Conservation (phyloP, 2,113 vertebrate species). For the Pavo muticus region DNA sequence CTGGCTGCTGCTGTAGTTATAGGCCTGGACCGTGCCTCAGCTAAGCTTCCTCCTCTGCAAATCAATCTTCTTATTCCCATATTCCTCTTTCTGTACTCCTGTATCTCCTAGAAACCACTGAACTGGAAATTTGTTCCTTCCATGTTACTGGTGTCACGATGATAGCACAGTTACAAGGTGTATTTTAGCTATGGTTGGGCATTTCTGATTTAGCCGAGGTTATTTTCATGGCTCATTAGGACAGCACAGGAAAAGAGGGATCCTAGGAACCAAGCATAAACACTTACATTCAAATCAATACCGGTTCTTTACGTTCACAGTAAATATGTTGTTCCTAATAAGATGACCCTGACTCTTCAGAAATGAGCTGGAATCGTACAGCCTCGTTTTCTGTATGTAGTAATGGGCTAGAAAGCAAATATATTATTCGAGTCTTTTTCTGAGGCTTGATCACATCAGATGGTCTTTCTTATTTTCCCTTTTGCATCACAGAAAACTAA, state of each 20-base stretch:
- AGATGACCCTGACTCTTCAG: constrained; percentile 47
- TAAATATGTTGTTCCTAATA: constrained; percentile 61
- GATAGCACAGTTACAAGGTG: neutral
- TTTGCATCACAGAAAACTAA: constrained; percentile 65
- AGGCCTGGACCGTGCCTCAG: neutral
- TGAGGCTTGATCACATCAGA: constrained; percentile 27
- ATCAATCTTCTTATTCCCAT: neutral
- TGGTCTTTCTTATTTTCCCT: constrained; percentile 49
- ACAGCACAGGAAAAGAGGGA: neutral
- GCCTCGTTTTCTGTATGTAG: constrained; percentile 37
- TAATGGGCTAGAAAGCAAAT: neutral
- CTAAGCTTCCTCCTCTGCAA: neutral
- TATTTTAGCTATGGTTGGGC: neutral
- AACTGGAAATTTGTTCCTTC: neutral
- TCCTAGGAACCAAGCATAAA: constrained; percentile 1
- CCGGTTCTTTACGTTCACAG: constrained; percentile 11
- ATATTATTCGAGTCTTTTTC: constrained; percentile 5
- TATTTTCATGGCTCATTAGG: constrained; percentile 42
- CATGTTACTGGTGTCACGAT: neutral
- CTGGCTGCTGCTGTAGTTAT: neutral
- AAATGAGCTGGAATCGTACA: constrained; percentile 33
- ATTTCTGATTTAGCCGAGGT: constrained; percentile 18
- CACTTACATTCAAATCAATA: constrained; percentile 45
- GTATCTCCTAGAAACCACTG: neutral
- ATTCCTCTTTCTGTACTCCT: neutral